Percentiles rank a stretch among this genome's conserved stretches.
Evolutionary conservation across 2,888 invertebrate genomes (phyloP).

Genomic region (Tiliacea aurago): DNA sequence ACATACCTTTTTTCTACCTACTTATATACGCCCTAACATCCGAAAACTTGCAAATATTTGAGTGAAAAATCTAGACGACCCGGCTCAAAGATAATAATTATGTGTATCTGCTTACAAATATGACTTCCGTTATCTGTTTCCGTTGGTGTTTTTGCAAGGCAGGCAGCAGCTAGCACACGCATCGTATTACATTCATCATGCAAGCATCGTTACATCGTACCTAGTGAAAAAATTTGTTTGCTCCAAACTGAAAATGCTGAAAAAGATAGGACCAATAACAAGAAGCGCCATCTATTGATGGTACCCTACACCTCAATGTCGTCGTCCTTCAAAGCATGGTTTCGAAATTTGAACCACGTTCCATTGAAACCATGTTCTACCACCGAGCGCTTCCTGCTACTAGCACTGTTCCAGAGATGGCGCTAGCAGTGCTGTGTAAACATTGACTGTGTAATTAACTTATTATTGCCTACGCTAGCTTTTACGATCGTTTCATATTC

Average conservation of each 20-base stretch:
- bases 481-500: slow-evolving; percentile 65
- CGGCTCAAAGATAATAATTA: too few species aligned
- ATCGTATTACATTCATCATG: neutral
- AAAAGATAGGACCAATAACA: neutral
- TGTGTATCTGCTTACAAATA: too few species aligned
- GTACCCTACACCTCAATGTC: neutral
- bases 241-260: too few species aligned
- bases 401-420: slow-evolving; percentile 57
- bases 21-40: too few species aligned
- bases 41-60: neutral
- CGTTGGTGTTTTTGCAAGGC: neutral
- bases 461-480: slow-evolving; percentile 58
- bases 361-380: neutral
- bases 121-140: neutral
- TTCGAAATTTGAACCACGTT: slow-evolving; percentile 4
- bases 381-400: neutral
- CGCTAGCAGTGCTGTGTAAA: slow-evolving; percentile 28
- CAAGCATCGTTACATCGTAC: too few species aligned
- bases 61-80: neutral
- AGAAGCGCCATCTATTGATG: slow-evolving; percentile 40
- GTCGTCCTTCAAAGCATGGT: neutral
- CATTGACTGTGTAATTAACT: slow-evolving; percentile 52
- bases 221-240: neutral
- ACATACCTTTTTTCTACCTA: too few species aligned
- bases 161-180: neutral